These are phyloP conservation scores for Ophion costatus DNA, from an alignment of 2,888 invertebrate genomes.

Conservation along the genomic window DNA sequence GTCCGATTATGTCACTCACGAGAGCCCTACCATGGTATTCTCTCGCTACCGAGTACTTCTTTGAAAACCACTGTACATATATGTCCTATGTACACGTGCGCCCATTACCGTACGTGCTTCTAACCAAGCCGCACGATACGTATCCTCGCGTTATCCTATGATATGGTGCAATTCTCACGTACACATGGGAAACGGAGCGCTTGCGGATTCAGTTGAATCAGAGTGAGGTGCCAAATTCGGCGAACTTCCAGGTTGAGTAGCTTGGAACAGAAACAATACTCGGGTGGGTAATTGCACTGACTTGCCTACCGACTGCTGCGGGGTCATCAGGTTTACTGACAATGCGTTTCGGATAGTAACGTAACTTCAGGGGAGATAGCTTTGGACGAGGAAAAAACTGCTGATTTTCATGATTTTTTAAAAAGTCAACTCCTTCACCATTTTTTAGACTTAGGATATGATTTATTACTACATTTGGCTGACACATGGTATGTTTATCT, in stretches of 20 bases:
- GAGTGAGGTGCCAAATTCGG: too few species aligned
- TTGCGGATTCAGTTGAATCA: neutral
- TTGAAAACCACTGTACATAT: slow-evolving; percentile 39
- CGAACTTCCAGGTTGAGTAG: neutral
- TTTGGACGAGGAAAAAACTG: too few species aligned
- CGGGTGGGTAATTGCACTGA: neutral
- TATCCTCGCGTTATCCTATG: slow-evolving; percentile 24
- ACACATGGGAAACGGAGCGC: slow-evolving; percentile 1
- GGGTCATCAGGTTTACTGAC: too few species aligned
- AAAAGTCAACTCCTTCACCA: too few species aligned
- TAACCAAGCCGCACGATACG: neutral
- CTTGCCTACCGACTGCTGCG: neutral
- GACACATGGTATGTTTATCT: too few species aligned
- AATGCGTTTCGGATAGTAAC: too few species aligned
- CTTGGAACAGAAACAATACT: neutral
- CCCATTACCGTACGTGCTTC: slow-evolving; percentile 36
- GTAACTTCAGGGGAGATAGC: too few species aligned
- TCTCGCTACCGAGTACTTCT: slow-evolving; percentile 48
- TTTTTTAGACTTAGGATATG: too few species aligned
- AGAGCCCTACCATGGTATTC: slow-evolving; percentile 43
- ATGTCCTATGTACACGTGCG: neutral
- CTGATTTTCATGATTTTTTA: too few species aligned
- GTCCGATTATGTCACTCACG: slow-evolving; percentile 70
- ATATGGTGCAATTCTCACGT: slow-evolving; percentile 15
- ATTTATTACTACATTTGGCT: too few species aligned